Evolutionary conservation across 1,140 invertebrate species (phyloP).

Genomic region (Drosophila baimaii): DNA sequence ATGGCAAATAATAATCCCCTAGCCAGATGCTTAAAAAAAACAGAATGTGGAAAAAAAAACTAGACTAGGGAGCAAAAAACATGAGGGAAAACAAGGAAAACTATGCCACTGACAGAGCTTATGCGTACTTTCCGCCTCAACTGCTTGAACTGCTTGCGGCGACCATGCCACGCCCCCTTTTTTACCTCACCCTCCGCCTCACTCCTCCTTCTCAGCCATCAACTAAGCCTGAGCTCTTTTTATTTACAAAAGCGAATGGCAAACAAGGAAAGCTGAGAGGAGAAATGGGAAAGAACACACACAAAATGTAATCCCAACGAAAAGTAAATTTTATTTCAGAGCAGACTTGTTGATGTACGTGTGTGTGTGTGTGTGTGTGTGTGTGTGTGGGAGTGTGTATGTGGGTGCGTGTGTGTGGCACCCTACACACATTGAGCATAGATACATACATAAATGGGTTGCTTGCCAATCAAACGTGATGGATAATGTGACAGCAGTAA

Average conservation of each 20-base stretch:
- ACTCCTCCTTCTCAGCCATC: neutral
- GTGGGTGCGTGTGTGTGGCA: constrained; percentile 11
- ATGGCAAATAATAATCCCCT: constrained; percentile 80
- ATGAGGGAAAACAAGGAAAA: constrained; percentile 55
- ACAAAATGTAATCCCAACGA: constrained; percentile 71
- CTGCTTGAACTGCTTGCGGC: constrained; percentile 72
- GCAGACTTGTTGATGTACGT: constrained; percentile 75
- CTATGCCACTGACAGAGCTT: constrained; percentile 81
- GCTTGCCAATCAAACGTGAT: no score
- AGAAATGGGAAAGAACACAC: constrained; percentile 43
- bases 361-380: neutral
- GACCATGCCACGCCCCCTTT: constrained; percentile 11
- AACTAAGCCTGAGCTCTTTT: constrained; percentile 55
- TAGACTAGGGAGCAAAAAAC: constrained; percentile 14
- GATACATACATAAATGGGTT: no score
- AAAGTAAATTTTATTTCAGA: constrained; percentile 81
- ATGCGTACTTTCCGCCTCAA: constrained; percentile 76
- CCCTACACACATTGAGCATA: constrained; percentile 15
- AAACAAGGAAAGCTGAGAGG: constrained; percentile 63
- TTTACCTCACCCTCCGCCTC: neutral
- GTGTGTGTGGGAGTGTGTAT: neutral
- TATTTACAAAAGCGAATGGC: constrained; percentile 79
- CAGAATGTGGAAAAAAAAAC: neutral
- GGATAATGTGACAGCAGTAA: no score
- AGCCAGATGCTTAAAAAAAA: constrained; percentile 68